phyloP scores from a whole-genome alignment of 2,113 vertebrate species.

The Oncorhynchus gorbuscha region DNA sequence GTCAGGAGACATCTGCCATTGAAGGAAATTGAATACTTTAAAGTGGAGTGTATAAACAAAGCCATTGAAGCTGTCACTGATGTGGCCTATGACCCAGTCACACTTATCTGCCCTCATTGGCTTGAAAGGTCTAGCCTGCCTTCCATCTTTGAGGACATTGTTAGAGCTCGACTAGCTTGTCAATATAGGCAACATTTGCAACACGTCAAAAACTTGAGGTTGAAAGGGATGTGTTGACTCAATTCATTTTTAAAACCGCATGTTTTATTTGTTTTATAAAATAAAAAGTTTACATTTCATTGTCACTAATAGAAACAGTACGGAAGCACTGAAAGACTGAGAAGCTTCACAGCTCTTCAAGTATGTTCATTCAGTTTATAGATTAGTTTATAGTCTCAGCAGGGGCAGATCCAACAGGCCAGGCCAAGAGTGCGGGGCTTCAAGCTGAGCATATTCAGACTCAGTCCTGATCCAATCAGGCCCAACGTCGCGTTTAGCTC shows the following conservation, averaged over 20 bases:
- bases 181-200: not conserved
- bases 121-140: too few relatives aligned
- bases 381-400: slow-evolving; percentile 54
- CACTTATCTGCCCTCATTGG: too few relatives aligned
- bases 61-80: too few relatives aligned
- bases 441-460: slow-evolving; percentile 26
- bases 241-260: slow-evolving; percentile 69
- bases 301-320: slow-evolving; percentile 88
- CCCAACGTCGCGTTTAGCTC: slow-evolving; percentile 56
- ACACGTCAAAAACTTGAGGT: not conserved
- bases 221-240: not conserved
- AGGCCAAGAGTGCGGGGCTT: slow-evolving; percentile 29
- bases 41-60: too few relatives aligned
- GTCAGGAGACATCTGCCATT: too few relatives aligned
- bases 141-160: too few relatives aligned
- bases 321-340: slow-evolving; percentile 98
- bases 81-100: too few relatives aligned
- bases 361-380: slow-evolving; percentile 84
- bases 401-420: slow-evolving; percentile 43
- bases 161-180: too few relatives aligned
- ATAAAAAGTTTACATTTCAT: slow-evolving; percentile 71
- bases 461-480: slow-evolving; percentile 43
- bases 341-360: slow-evolving; percentile 92
- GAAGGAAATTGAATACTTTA: too few relatives aligned
- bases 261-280: slow-evolving; percentile 77